Percentiles rank a stretch among this genome's conserved stretches.
These are phyloP conservation scores for Ophioninae sp. DNA, from an alignment of 2,888 invertebrate species.

Conservation along the genomic window DNA sequence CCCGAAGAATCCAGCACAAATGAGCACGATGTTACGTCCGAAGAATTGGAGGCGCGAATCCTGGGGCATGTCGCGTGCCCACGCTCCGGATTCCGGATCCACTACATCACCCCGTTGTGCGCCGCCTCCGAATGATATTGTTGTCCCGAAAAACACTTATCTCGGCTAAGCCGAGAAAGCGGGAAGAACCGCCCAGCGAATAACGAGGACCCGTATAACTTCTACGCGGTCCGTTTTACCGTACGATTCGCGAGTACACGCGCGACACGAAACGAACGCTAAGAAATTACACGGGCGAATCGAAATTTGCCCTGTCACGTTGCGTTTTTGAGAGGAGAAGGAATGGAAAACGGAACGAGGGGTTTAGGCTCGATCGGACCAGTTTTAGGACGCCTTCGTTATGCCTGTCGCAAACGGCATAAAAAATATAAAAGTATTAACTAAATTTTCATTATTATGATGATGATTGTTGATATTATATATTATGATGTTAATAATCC, in stretches of 20 bases:
- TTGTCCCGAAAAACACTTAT: constrained; percentile 38
- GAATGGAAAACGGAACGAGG: too few species aligned
- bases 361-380: too few species aligned
- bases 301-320: too few species aligned
- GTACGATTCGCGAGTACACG: constrained; percentile 23
- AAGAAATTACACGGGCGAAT: constrained; percentile 52
- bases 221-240: constrained; percentile 16
- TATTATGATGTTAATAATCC: too few species aligned
- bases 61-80: constrained; percentile 74
- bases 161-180: constrained; percentile 21
- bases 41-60: constrained; percentile 70
- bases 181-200: constrained; percentile 21
- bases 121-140: constrained; percentile 56
- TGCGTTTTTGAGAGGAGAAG: too few species aligned
- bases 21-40: constrained; percentile 71
- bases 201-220: constrained; percentile 29
- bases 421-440: too few species aligned
- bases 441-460: too few species aligned
- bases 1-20: constrained; percentile 67
- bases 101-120: constrained; percentile 72
- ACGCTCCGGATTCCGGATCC: constrained; percentile 75
- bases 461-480: too few species aligned
- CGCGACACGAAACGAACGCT: constrained; percentile 48
- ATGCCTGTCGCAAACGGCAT: too few species aligned
- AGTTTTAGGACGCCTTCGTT: too few species aligned